phyloP scores from a whole-genome alignment of 2,888 invertebrate species.

The Dicycla oo region DNA sequence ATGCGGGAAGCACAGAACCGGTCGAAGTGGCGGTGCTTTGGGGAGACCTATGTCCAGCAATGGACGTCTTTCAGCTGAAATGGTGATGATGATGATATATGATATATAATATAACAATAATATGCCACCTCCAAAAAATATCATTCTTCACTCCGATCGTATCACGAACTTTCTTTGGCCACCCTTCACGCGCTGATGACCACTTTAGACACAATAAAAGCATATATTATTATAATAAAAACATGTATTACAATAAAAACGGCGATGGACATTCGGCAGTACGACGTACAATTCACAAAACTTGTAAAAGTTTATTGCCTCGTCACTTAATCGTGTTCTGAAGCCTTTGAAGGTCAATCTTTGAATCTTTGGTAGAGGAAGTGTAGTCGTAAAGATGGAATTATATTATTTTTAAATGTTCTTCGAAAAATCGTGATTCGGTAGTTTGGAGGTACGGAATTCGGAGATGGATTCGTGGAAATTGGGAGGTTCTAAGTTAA shows the following conservation, averaged over 20 bases:
- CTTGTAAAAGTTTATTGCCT: slow-evolving; percentile 61
- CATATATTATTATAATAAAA: slow-evolving; percentile 66
- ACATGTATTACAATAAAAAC: slow-evolving; percentile 63
- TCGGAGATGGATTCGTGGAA: slow-evolving; percentile 54
- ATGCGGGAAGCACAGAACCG: no score
- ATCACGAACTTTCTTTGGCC: slow-evolving; percentile 65
- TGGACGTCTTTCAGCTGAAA: no score
- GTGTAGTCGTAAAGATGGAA: slow-evolving; percentile 46
- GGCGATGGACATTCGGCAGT: slow-evolving; percentile 48
- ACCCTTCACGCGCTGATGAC: slow-evolving; percentile 67
- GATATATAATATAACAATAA: neutral
- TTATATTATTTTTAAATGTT: slow-evolving; percentile 58
- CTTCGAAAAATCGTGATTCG: slow-evolving; percentile 46
- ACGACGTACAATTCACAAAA: slow-evolving; percentile 57
- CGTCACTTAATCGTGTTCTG: slow-evolving; percentile 47
- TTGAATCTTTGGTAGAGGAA: slow-evolving; percentile 39
- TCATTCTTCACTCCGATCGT: slow-evolving; percentile 18
- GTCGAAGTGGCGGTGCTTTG: no score
- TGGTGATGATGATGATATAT: no score
- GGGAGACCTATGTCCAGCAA: no score
- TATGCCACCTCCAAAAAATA: slow-evolving; percentile 44
- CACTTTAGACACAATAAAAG: slow-evolving; percentile 68
- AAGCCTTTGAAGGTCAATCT: slow-evolving; percentile 55
- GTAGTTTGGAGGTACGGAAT: slow-evolving; percentile 40
- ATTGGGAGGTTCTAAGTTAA: slow-evolving; percentile 36